A percentile compares a stretch with the other conserved stretches of the same genome.
phyloP scores from a whole-genome alignment of 2,113 vertebrate species.

The Mesocricetus auratus region DNA sequence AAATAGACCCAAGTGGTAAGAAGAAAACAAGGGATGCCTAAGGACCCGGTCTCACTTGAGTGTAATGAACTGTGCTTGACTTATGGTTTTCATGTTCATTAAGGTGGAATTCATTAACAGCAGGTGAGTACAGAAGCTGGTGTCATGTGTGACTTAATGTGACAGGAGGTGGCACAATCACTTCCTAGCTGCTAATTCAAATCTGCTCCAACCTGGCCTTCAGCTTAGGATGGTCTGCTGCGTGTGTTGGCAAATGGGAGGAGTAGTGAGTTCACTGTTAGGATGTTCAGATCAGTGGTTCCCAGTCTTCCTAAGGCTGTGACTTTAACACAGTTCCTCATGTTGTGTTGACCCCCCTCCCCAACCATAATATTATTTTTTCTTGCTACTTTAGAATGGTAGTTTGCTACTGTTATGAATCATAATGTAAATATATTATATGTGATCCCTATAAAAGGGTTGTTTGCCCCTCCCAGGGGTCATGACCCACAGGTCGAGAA shows the following conservation, averaged over 20 bases:
- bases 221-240: neutral
- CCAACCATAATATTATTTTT: neutral
- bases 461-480: neutral
- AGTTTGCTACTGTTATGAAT: neutral
- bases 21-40: neutral
- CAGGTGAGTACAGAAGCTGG: neutral
- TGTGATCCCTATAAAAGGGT: neutral
- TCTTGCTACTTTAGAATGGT: neutral
- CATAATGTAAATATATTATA: no score
- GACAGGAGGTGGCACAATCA: constrained; percentile 17
- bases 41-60: neutral
- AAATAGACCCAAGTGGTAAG: neutral
- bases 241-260: neutral
- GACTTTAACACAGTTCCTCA: neutral
- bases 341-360: neutral
- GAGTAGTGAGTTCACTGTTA: neutral
- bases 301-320: neutral
- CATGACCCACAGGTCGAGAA: neutral
- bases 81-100: constrained; percentile 24
- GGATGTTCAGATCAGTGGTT: neutral
- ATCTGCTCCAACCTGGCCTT: neutral
- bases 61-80: constrained; percentile 1
- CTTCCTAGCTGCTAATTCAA: constrained; percentile 10
- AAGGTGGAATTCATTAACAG: constrained; percentile 17
- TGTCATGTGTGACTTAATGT: neutral